These are phyloP conservation scores for Catostomus latipinnis DNA, from an alignment of 2,797 vertebrate species.

Conservation along the genomic window DNA sequence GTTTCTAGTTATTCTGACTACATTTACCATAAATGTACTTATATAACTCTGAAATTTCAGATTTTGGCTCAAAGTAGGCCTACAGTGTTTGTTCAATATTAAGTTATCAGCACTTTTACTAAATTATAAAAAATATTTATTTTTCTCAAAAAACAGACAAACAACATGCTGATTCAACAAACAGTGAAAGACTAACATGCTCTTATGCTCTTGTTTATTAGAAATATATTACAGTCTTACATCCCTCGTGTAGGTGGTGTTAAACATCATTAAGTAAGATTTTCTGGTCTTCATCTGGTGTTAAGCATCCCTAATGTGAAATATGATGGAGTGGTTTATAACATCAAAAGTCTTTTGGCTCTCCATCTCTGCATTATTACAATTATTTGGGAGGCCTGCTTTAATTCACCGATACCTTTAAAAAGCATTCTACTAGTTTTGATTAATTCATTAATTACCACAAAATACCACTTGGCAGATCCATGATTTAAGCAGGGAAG, in stretches of 20 bases:
- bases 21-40: too few relatives aligned
- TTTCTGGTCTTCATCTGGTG: neutral
- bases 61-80: too few relatives aligned
- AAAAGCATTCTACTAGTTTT: constrained; percentile 5
- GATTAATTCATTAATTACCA: too few relatives aligned
- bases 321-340: neutral
- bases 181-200: constrained; percentile 61
- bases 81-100: too few relatives aligned
- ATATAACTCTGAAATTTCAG: too few relatives aligned
- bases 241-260: constrained; percentile 8
- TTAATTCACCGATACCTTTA: neutral
- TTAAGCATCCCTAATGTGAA: neutral
- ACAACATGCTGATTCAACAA: constrained; percentile 48
- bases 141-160: constrained; percentile 26
- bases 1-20: too few relatives aligned
- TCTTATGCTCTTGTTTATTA: constrained; percentile 74
- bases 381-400: neutral
- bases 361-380: neutral
- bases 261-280: neutral
- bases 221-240: constrained; percentile 71
- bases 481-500: constrained; percentile 24
- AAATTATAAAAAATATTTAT: too few relatives aligned
- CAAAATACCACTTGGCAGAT: neutral
- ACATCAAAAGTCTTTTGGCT: neutral
- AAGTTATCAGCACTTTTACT: too few relatives aligned